A percentile compares a stretch with the other conserved stretches of the same genome.
These are phyloP conservation scores for Acanthosepion pharaonis DNA, from an alignment of 2,888 invertebrate genomes.

Conservation along the genomic window DNA sequence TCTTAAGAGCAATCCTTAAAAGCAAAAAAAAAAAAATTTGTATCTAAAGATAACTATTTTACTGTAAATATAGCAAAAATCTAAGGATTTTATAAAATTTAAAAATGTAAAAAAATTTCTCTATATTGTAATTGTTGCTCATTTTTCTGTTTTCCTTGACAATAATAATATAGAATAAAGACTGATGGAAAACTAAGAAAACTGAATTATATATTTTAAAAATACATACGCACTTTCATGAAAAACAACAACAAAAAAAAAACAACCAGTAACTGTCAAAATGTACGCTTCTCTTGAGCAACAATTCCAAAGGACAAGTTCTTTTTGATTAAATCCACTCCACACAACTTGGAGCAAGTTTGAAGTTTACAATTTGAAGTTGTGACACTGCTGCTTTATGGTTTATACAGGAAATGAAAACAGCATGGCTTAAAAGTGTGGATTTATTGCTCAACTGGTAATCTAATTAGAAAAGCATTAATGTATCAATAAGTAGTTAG, in stretches of 20 bases:
- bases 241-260: neutral
- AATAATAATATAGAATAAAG: neutral
- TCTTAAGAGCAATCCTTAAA: too few species aligned
- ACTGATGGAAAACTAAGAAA: neutral
- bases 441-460: neutral
- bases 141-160: neutral
- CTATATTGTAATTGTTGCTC: neutral
- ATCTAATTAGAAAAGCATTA: neutral
- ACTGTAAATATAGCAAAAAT: neutral
- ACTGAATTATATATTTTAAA: neutral
- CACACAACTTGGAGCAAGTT: neutral
- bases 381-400: neutral
- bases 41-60: too few species aligned
- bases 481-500: neutral
- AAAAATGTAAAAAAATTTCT: neutral
- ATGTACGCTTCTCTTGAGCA: neutral
- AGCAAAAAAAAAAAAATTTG: too few species aligned
- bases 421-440: neutral
- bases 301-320: too few species aligned
- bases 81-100: neutral
- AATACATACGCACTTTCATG: neutral
- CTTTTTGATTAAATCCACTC: neutral
- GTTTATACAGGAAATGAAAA: neutral
- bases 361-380: neutral
- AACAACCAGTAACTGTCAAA: neutral